Evolutionary conservation across 2,888 invertebrate genomes (phyloP).

Genomic region (Coleophora deauratella): DNA sequence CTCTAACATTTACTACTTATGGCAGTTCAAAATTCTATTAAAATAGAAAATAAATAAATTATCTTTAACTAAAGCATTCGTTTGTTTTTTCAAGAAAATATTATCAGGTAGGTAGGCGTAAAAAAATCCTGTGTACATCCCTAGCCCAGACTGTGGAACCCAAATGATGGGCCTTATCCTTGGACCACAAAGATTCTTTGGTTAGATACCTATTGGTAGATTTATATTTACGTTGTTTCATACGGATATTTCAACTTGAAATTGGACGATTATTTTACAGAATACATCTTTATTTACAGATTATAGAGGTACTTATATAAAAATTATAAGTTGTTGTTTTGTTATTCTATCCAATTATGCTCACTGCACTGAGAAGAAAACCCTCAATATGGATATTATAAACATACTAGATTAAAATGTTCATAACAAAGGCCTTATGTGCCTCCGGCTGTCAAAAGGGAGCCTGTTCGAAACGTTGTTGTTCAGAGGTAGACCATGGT

Average conservation of each 20-base stretch:
- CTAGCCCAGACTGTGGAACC: too few species aligned
- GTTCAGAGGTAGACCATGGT: conserved; percentile 78
- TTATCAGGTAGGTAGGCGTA: too few species aligned
- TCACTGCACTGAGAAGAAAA: neutral
- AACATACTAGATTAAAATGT: too few species aligned
- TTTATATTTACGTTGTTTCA: neutral
- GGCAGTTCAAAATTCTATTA: conserved; percentile 53
- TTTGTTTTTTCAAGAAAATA: too few species aligned
- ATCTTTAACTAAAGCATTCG: neutral
- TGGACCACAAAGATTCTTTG: conserved; percentile 11
- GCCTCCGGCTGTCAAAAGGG: conserved; percentile 57
- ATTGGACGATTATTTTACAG: too few species aligned
- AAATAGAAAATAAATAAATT: conserved; percentile 53
- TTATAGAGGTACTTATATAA: too few species aligned
- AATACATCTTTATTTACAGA: too few species aligned
- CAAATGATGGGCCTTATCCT: too few species aligned
- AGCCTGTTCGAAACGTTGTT: conserved; percentile 54
- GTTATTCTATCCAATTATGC: neutral
- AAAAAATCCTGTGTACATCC: too few species aligned
- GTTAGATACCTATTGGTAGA: conserved; percentile 8
- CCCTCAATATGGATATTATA: too few species aligned
- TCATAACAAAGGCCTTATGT: conserved; percentile 30
- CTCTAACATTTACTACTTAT: conserved; percentile 44
- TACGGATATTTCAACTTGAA: too few species aligned
- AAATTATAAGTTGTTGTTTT: neutral